Evolutionary conservation across 2,888 invertebrate genomes (phyloP).

Genomic region (Cepaea hortensis): DNA sequence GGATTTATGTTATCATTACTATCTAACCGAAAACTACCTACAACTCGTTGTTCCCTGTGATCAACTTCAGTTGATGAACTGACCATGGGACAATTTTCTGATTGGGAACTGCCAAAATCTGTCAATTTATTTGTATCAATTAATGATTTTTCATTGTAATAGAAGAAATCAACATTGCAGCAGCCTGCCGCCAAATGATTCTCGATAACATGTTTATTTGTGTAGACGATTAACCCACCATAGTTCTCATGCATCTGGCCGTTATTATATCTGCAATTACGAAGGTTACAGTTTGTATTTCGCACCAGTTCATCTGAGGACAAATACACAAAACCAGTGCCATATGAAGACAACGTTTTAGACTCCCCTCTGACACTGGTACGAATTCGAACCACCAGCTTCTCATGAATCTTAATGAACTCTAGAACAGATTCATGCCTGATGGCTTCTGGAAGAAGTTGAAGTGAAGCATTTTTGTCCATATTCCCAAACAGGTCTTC

Average conservation of each 20-base stretch:
- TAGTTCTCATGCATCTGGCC: constrained; percentile 25
- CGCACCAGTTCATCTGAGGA: background rate
- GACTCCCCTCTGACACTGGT: background rate
- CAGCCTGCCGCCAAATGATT: background rate
- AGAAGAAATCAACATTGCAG: constrained; percentile 32
- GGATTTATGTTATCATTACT: background rate
- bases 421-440: constrained; percentile 18
- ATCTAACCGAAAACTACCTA: background rate
- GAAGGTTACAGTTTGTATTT: background rate
- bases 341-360: background rate
- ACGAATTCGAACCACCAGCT: constrained; percentile 24
- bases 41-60: no score
- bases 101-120: no score
- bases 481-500: background rate
- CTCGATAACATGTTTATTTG: constrained; percentile 29
- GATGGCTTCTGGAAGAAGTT: background rate
- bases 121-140: no score
- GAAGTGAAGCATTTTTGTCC: background rate
- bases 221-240: constrained; percentile 37
- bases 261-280: background rate
- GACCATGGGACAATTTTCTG: no score
- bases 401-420: constrained; percentile 23
- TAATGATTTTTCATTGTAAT: background rate
- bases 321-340: constrained; percentile 25
- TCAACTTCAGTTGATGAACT: background rate